Evolutionary conservation across 2,888 invertebrate species (phyloP), one percentile per base, ranked within the genome.

Genomic region (Drosophila kambysellisi): DNA sequence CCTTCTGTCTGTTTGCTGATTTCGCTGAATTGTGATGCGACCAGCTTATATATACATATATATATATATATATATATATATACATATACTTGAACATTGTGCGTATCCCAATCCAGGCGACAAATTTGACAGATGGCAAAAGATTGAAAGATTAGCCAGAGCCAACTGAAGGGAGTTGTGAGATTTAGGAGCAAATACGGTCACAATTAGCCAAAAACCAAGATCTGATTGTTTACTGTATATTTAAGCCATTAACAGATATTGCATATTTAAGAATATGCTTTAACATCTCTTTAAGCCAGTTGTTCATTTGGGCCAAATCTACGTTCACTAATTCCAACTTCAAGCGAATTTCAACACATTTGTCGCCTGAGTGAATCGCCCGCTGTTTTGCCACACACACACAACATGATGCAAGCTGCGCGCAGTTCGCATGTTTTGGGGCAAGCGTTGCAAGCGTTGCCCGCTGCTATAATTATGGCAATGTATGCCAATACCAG

Each of bases 391-490:
- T 15, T 12, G 51, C 39, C 35, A 60, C 37, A 56, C 25, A 25
- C n/a, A 25, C n/a, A 12, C 9, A 53, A n/a, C 39, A 30, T 41
- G 57, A 32, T 25, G 64, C 61, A 62, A 61, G 56, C 33, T 33
- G 51, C 56, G 74, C 69, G 72, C 81, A 88, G 83, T 79, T 86
- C 87, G 87, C 79, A 79, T 84, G 84, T 83, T 86, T 86, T 52
- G 72, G 68, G 68, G 48, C 83, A 74, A 62, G 43, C 89, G 70
- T 76, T 79, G 70, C 58, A 43, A 73, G 46, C 65, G 56, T 32
- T 63, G 46, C 69, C 66, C 59, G 60, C 54, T 75, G 81, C 53
- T 76, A 76, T 83, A 87, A 83, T 83, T 79, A 77, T 87, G 82
- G 67, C 76, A 65, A 78, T 74, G 67, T 70, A 63, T 62, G 64